Conservation (phyloP, 2,888 invertebrate genomes). For the Siphonodentalium dalli region DNA sequence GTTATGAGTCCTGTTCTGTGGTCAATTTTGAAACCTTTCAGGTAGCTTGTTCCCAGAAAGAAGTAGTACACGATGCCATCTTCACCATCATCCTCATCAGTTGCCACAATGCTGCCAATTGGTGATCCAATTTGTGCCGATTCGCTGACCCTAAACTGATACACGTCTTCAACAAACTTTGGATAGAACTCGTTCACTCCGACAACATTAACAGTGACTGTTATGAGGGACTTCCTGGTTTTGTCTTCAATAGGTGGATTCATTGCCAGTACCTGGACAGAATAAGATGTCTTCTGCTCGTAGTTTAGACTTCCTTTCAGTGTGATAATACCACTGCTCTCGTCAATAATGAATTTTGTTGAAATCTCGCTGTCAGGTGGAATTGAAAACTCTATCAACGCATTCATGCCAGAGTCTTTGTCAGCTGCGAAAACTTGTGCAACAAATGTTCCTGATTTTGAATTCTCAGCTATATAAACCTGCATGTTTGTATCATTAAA, state of each 20-base stretch:
- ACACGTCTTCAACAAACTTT: conserved; percentile 42
- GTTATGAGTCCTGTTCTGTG: conserved; percentile 80
- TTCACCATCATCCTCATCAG: conserved; percentile 50
- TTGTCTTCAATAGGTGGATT: conserved; percentile 81
- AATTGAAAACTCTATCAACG: conserved; percentile 83
- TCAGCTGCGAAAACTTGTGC: conserved; percentile 77
- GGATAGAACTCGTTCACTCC: conserved; percentile 59
- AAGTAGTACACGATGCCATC: conserved; percentile 78
- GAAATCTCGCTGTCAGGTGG: conserved; percentile 69
- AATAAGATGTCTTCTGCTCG: conserved; percentile 80
- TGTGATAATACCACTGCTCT: conserved; percentile 77
- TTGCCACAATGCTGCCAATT: conserved; percentile 46
- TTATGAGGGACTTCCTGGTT: conserved; percentile 34
- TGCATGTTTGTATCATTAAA: conserved; percentile 82
- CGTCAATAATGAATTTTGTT: conserved; percentile 78
- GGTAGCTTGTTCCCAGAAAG: conserved; percentile 92
- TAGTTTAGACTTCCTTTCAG: conserved; percentile 84
- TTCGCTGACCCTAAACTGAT: conserved; percentile 53
- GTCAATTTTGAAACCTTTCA: conserved; percentile 86
- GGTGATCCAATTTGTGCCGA: conserved; percentile 45
- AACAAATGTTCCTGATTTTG: conserved; percentile 74
- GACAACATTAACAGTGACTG: conserved; percentile 46
- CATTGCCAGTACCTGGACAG: conserved; percentile 79
- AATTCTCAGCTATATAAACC: conserved; percentile 84
- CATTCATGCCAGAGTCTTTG: conserved; percentile 86